Base-by-base conservation (phyloP, 2,888 invertebrate genomes). In the Caenorhabditis imperialis region DNA sequence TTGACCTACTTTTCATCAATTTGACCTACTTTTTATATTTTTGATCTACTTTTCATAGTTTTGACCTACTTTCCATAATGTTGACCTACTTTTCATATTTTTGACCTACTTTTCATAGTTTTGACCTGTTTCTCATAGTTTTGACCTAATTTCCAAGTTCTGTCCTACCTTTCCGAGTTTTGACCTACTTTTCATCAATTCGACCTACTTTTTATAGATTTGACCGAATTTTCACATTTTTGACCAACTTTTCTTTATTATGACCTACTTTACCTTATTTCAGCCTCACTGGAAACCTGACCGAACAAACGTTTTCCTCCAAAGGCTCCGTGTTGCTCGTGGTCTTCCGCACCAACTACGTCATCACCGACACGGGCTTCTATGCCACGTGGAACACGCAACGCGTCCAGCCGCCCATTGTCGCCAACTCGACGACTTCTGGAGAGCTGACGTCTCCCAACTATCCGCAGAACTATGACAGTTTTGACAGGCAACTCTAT, bases 391-490 rank as follows among this genome's bases (percentile, higher is more conserved):
- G 70, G 70, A 60, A 42, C 38, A 47, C 48, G 4, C 33, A 61
- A 35, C n/a, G 51, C 7, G 27, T 51, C 44, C 60, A 60, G 14
- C 54, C 62, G 6, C 30, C 40, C 4, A 62, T 71, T 2, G 42
- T 61, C 8, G 47, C 65, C 10, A 55, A 65, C 30, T 2, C 30
- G 23, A 62, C 67, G 16, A 93, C 95, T 0, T 91, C 92, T 63
- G 81, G 96, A 1, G 92, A 92, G 79, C 92, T 96, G 77, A 92
- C 92, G 74, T 94, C 94, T 85, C 95, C 95, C 0, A 95, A 95
- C 89, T 95, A 93, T 89, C 96, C 96, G 0, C 93, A 94, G 79
- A 47, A 74, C 62, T 96, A 96, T 89, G 93, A 48, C 12, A 48
- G 62, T 4, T 62, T 44, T 35, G 55, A 53, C 12, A 53, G 55